phyloP scores from a whole-genome alignment of 2,888 invertebrate genomes.

The Electrophaes corylata region DNA sequence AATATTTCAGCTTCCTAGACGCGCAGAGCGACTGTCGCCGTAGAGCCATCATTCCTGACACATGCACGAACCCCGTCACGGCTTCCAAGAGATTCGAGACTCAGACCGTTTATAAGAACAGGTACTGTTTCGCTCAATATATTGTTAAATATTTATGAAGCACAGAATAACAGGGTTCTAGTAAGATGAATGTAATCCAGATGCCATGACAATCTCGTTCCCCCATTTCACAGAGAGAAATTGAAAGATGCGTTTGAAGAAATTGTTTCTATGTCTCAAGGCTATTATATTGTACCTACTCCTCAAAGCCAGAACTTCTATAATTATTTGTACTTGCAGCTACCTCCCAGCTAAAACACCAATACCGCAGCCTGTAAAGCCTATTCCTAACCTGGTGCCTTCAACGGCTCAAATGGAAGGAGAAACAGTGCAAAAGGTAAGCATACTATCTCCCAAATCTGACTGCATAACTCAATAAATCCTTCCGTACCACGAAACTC shows the following conservation, averaged over 20 bases:
- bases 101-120: conserved; percentile 73
- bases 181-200: no score
- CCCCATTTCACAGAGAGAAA: no score
- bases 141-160: neutral
- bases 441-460: no score
- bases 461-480: no score
- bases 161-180: no score
- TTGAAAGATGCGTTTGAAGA: no score
- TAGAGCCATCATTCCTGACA: conserved; percentile 66
- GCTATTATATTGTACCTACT: no score
- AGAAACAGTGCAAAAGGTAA: conserved; percentile 82
- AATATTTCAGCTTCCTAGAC: conserved; percentile 61
- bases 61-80: conserved; percentile 68
- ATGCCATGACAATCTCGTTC: no score
- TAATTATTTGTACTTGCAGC: conserved; percentile 41
- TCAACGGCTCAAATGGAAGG: conserved; percentile 80
- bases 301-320: neutral
- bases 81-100: conserved; percentile 68
- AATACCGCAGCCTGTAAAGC: conserved; percentile 70
- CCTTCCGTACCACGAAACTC: no score
- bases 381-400: conserved; percentile 68
- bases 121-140: conserved; percentile 45
- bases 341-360: conserved; percentile 65
- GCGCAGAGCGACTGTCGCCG: conserved; percentile 71
- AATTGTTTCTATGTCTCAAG: no score